These are phyloP conservation scores for Petaurus breviceps DNA, from an alignment of 2,113 vertebrate genomes.

Conservation along the genomic window DNA sequence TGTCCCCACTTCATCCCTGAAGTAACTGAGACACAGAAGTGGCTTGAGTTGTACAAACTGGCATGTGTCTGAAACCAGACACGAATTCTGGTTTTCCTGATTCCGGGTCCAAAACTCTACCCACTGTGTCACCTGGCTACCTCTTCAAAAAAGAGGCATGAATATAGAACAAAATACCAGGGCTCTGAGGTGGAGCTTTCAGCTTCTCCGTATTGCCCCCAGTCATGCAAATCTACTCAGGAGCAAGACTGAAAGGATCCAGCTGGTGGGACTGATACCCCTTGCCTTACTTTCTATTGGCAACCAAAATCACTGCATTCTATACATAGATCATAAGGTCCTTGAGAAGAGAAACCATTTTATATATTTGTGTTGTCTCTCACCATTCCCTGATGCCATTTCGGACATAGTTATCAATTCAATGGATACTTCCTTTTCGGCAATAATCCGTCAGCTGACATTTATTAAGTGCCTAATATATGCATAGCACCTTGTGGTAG, in stretches of 20 bases:
- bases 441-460: background rate
- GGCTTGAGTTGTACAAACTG: background rate
- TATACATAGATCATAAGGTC: background rate
- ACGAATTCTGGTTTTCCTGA: background rate
- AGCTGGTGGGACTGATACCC: background rate
- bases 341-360: background rate
- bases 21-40: too few species aligned
- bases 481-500: background rate
- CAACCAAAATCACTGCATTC: background rate
- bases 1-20: too few species aligned
- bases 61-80: background rate
- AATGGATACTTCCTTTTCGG: background rate
- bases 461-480: background rate
- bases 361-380: background rate
- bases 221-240: too few species aligned
- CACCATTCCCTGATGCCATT: background rate
- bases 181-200: too few species aligned
- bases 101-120: background rate
- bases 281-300: background rate
- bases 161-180: background rate
- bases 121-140: background rate
- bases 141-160: background rate
- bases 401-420: background rate
- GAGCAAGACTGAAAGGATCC: background rate
- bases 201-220: too few species aligned